Base-by-base conservation (phyloP, 1,140 invertebrate species). In the Goniozus legneri region DNA sequence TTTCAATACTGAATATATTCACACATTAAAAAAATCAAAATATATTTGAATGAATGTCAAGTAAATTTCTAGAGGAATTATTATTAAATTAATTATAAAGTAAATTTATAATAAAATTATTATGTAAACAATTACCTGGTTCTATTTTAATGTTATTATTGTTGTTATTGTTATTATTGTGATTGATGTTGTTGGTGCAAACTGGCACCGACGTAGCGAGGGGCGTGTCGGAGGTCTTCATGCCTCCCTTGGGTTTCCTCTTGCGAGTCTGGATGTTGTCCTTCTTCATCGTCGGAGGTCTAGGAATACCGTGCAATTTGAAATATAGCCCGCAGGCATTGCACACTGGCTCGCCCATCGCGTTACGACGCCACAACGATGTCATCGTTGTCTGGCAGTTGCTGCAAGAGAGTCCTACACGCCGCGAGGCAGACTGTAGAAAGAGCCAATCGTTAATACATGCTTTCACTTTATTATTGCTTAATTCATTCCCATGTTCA, bases 311-410 rank as follows among this genome's bases (percentile, higher is more conserved):
- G 71, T 98, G 95, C 49, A 96, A 74, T 77, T 96, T 96, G 76
- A 74, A 95, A 76, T 96, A 97, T 3, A 96, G 81, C 8, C 93
- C 93, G 67, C 93, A 97, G 3, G 94, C 93, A 75, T 96, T 96
- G 76, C 93, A 96, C 2, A 96, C 92, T 2, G 91, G 87, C 67
- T 95, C 91, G 8, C 92, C 92, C 44, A 84, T 73, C 13, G 83
- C 73, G 1, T 37, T 96, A 55, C 92, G 80, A 50, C 92, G 80
- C 93, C 93, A 97, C 53, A 97, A 77, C 3, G 92, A 94, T 6
- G 93, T 96, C 3, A 84, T 86, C 13, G 71, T 81, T 1, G 94
- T 95, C 42, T 81, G 77, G 73, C 95, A 98, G 73, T 98, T 98
- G 58, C 86, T 87, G 77, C 95, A 98, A 39, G 82, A 80, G 47